Evolutionary conservation across 2,113 vertebrate species (phyloP), one percentile per base, ranked within the genome.

Genomic region (Jacana jacana): DNA sequence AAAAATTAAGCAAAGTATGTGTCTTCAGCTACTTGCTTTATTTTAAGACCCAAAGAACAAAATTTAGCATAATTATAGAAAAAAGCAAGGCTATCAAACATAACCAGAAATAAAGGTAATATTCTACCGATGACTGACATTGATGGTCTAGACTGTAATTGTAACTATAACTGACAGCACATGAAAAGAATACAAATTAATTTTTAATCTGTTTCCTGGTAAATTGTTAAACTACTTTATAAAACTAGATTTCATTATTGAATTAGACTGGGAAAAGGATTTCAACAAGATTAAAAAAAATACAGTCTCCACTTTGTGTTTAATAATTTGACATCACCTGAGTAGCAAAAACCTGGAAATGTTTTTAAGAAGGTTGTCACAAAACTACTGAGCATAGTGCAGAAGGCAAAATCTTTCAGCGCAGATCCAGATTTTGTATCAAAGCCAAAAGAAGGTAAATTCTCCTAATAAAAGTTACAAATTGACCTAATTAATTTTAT

Each of bases 401-500:
- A 75, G 23, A 83, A 70, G 16, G 64, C 12, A 65, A 55, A 54
- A 40, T 37, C 42, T 81, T 89, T 90, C 75, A 51, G 35, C 94
- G 58, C 48, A 89, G 84, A 87, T 91, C 35, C 39, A 63, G 48
- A 66, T 57, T 91, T 85, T 88, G 19, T 85, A 35, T 77, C 78
- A 86, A 94, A 85, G 33, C n/a, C 15, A 9, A 91, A 92, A 87
- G 22, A 83, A 80, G 80, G 49, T 90, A 95, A 87, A 92, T 91
- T 96, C 91, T 95, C 81, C 77, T 89, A 94, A 97, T 96, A 81
- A 96, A 93, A 94, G 63, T 90, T 97, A 94, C 66, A 97, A 97
- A 97, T 66, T 60, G 39, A 92, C 71, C 84, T 96, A 97, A 97
- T 97, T 97, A 95, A 95, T 97, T 97, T 97, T 92, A 94, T 76